These are phyloP conservation scores for Cavia aperea DNA, from an alignment of 2,113 vertebrate species.

Conservation along the genomic window DNA sequence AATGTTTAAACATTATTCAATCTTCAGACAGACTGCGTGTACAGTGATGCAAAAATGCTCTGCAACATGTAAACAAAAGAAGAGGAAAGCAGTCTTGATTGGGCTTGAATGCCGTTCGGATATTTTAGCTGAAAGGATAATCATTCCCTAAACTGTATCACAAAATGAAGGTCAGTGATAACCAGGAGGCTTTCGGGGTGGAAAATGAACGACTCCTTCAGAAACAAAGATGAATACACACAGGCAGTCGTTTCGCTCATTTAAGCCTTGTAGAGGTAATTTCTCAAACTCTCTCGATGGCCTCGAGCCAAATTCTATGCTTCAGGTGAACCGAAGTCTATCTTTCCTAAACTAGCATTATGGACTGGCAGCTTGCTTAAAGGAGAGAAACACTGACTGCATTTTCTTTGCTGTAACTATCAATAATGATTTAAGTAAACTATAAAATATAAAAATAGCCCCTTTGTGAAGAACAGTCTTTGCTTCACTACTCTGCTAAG, in stretches of 20 bases:
- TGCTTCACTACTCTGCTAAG: conserved; percentile 30
- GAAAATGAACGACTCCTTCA: conserved; percentile 49
- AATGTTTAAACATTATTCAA: conserved; percentile 1
- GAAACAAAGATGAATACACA: conserved; percentile 25
- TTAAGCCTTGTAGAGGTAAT: conserved; percentile 41
- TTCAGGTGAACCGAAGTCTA: conserved; percentile 54
- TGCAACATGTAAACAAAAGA: background rate
- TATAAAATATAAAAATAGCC: conserved; percentile 57
- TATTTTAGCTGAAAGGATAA: conserved; percentile 35
- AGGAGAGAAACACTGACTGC: conserved; percentile 35
- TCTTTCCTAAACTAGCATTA: conserved; percentile 45
- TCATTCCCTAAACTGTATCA: conserved; percentile 39
- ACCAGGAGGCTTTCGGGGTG: conserved; percentile 24
- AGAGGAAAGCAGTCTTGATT: background rate
- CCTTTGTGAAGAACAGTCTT: conserved; percentile 54
- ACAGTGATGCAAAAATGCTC: background rate
- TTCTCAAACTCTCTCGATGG: conserved; percentile 56
- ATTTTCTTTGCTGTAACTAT: conserved; percentile 60
- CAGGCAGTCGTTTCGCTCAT: conserved; percentile 19
- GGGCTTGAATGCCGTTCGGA: background rate
- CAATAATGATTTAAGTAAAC: conserved; percentile 41
- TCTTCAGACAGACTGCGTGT: background rate
- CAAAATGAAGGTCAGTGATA: conserved; percentile 30
- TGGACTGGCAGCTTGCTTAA: conserved; percentile 33
- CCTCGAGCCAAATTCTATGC: conserved; percentile 36